Conservation (phyloP, 2,888 invertebrate genomes). For the Meteorus cinctellus region DNA sequence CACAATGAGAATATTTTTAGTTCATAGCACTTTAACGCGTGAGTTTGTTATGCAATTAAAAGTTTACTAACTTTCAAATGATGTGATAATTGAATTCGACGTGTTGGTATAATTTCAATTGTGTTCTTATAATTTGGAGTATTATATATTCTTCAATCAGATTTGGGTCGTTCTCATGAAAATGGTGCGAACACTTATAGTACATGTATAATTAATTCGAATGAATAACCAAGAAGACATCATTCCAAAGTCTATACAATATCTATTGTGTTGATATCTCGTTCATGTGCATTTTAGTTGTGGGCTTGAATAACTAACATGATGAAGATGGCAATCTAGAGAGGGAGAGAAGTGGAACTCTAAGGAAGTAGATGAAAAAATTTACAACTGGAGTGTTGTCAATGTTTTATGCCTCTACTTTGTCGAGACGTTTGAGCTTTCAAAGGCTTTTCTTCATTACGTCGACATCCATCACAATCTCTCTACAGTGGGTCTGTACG, state of each 20-base stretch:
- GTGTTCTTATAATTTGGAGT: background rate
- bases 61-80: background rate
- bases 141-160: background rate
- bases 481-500: background rate
- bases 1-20: background rate
- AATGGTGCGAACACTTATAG: background rate
- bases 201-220: too few species aligned
- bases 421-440: conserved; percentile 16
- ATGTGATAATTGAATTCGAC: background rate
- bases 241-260: conserved; percentile 4
- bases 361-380: background rate
- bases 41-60: conserved; percentile 5
- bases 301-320: conserved; percentile 4
- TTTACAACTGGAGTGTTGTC: background rate
- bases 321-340: conserved; percentile 5
- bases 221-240: background rate
- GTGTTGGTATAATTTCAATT: background rate
- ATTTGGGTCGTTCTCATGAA: background rate
- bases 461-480: conserved; percentile 29
- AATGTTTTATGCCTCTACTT: background rate
- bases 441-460: conserved; percentile 17
- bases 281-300: background rate
- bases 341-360: background rate
- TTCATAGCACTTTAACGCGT: background rate
- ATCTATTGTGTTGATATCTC: background rate